Evolutionary conservation across 2,888 invertebrate genomes (phyloP).

Genomic region (Cynaeus angustus): DNA sequence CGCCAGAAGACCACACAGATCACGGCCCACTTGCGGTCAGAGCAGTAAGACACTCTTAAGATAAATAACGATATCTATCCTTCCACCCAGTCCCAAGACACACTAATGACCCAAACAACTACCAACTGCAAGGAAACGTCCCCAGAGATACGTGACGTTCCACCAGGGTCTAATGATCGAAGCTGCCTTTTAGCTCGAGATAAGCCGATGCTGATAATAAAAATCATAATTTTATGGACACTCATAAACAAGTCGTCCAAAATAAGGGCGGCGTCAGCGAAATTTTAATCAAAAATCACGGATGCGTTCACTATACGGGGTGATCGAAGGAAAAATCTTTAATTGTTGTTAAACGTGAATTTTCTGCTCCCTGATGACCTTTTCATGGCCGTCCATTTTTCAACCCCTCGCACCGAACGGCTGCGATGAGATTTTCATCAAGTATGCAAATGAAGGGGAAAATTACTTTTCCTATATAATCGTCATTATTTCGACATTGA

Average conservation of each 20-base stretch:
- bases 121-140: slow-evolving; percentile 65
- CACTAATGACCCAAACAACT: slow-evolving; percentile 71
- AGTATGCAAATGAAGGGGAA: slow-evolving; percentile 73
- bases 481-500: slow-evolving; percentile 73
- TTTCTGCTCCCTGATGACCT: not conserved
- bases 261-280: slow-evolving; percentile 10
- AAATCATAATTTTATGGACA: slow-evolving; percentile 55
- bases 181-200: slow-evolving; percentile 35
- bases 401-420: slow-evolving; percentile 22
- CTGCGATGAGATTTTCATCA: slow-evolving; percentile 72
- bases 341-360: slow-evolving; percentile 7
- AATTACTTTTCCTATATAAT: slow-evolving; percentile 74
- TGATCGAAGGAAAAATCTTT: not conserved
- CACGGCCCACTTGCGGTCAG: slow-evolving; percentile 68
- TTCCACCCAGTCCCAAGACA: slow-evolving; percentile 66
- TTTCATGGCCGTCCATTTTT: slow-evolving; percentile 17
- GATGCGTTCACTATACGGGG: too few relatives aligned
- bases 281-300: slow-evolving; percentile 11
- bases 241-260: slow-evolving; percentile 16
- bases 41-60: slow-evolving; percentile 69
- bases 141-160: slow-evolving; percentile 65
- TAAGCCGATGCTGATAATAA: slow-evolving; percentile 52
- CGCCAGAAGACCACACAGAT: slow-evolving; percentile 68
- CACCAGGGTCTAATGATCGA: slow-evolving; percentile 46
- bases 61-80: slow-evolving; percentile 72